These are phyloP conservation scores for Lordiphosa andalusiaca DNA, from an alignment of 2,888 invertebrate species.

Conservation along the genomic window DNA sequence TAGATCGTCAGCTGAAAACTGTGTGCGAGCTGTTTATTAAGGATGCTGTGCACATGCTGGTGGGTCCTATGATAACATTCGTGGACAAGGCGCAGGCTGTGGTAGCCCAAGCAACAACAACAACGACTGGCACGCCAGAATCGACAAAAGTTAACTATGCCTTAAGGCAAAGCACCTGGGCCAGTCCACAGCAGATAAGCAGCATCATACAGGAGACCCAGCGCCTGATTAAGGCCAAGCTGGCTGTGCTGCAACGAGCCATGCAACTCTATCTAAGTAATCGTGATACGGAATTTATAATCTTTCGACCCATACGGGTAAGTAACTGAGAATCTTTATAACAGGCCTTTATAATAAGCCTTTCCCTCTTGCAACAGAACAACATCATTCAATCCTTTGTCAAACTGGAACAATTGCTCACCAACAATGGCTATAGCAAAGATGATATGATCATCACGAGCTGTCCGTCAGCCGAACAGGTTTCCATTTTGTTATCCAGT, in stretches of 20 bases:
- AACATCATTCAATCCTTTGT: slow-evolving; percentile 94
- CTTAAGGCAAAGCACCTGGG: slow-evolving; percentile 83
- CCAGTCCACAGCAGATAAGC: slow-evolving; percentile 87
- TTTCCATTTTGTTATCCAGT: slow-evolving; percentile 92
- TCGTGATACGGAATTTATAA: slow-evolving; percentile 97
- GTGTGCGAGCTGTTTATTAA: slow-evolving; percentile 94
- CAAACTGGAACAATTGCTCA: slow-evolving; percentile 89
- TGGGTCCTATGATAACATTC: slow-evolving; percentile 87
- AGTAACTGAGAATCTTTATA: slow-evolving; percentile 37
- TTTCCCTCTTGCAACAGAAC: slow-evolving; percentile 82
- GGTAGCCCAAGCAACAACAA: slow-evolving; percentile 32
- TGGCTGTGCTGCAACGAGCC: slow-evolving; percentile 90
- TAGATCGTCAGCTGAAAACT: slow-evolving; percentile 94
- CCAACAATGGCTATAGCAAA: slow-evolving; percentile 87
- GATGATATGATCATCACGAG: slow-evolving; percentile 92
- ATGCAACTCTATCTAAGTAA: slow-evolving; percentile 98
- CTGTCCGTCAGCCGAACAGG: slow-evolving; percentile 96
- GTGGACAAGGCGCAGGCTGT: slow-evolving; percentile 85
- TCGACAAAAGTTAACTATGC: slow-evolving; percentile 67
- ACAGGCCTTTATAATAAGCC: no score
- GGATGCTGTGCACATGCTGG: slow-evolving; percentile 87
- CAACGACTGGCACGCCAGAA: slow-evolving; percentile 27
- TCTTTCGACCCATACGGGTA: slow-evolving; percentile 95
- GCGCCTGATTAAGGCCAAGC: slow-evolving; percentile 88
- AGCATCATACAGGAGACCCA: slow-evolving; percentile 88